Base-by-base conservation (phyloP, 1,140 invertebrate genomes). In the Paramacrobiotus metropolitanus region DNA sequence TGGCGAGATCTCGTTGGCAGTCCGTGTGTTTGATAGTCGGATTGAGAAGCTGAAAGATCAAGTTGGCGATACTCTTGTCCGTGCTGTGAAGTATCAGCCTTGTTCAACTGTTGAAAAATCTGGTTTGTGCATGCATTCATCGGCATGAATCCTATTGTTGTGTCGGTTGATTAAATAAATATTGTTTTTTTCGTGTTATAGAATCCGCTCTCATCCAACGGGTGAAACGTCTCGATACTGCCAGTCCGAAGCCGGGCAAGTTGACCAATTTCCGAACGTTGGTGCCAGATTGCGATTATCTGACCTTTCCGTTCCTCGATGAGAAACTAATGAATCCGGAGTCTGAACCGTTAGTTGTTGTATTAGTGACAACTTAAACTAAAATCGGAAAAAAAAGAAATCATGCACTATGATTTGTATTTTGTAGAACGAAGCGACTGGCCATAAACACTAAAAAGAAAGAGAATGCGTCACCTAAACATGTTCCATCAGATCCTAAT, bases 21-120 rank as follows among this genome's bases (percentile, higher is more conserved):
- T 30, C 59, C 30, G 64, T 31, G 65, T 75, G 62, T 77, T 75
- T 70, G 73, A 74, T 63, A 65, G 64, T 21, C 62, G 72, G 34
- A 68, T 74, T 18, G 74, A 70, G 64, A 62, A 66, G 65, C 66
- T 72, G 31, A 69, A 67, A 61, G 73, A 74, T 44, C 76, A 77
- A 3, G 73, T 81, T 62, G 82, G 82, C 2, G 85, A 87, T 66
- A 80, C 80, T 64, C 75, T 85, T 63, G 80, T 84, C n/a, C 75
- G 84, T 63, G 82, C 83, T 18, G 80, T 83, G 30, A 80, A 80
- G 31, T 89, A 87, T 66, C 83, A 87, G 69, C 77, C 81, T 1
- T 87, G 84, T 67, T 80, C 79, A 9, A 80, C 77, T 18, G 77
- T 83, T 31, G 76, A 78, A 65, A 83, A 86, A 67, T 80, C 82